phyloP scores from a whole-genome alignment of 1,140 invertebrate genomes.

The Atopsyche davidsoni region DNA sequence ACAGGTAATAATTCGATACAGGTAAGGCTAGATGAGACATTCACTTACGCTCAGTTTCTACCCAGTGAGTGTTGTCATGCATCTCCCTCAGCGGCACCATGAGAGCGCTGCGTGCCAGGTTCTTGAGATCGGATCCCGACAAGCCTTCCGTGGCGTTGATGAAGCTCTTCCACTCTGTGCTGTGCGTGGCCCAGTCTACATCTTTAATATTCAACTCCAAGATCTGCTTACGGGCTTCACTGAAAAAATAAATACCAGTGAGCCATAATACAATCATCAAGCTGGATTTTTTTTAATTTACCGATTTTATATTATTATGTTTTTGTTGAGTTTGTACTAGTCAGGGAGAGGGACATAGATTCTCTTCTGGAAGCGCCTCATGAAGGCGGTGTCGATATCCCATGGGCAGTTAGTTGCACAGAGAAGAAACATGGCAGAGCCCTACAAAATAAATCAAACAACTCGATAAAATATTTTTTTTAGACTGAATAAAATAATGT shows the following conservation, averaged over 20 bases:
- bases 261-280: slow-evolving; percentile 9
- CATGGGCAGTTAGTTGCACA: slow-evolving; percentile 62
- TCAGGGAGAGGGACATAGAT: slow-evolving; percentile 56
- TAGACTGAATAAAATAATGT: slow-evolving; percentile 41
- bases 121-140: slow-evolving; percentile 53
- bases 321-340: slow-evolving; percentile 26
- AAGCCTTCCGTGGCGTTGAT: slow-evolving; percentile 47
- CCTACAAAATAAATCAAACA: slow-evolving; percentile 8
- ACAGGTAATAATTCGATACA: neutral
- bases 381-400: slow-evolving; percentile 57
- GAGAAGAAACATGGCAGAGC: slow-evolving; percentile 42
- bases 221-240: slow-evolving; percentile 14
- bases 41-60: slow-evolving; percentile 14
- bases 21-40: neutral
- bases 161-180: slow-evolving; percentile 41
- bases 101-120: slow-evolving; percentile 46
- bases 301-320: neutral
- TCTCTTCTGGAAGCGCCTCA: slow-evolving; percentile 54
- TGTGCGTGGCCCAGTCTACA: slow-evolving; percentile 31
- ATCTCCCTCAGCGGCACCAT: slow-evolving; percentile 49
- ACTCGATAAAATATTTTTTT: neutral
- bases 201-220: slow-evolving; percentile 17
- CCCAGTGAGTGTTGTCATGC: slow-evolving; percentile 34
- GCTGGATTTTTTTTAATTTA: slow-evolving; percentile 33
- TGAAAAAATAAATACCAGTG: slow-evolving; percentile 29